Evolutionary conservation across 2,113 vertebrate genomes (phyloP), one percentile per base, ranked within the genome.

Genomic region (Silurus meridionalis): DNA sequence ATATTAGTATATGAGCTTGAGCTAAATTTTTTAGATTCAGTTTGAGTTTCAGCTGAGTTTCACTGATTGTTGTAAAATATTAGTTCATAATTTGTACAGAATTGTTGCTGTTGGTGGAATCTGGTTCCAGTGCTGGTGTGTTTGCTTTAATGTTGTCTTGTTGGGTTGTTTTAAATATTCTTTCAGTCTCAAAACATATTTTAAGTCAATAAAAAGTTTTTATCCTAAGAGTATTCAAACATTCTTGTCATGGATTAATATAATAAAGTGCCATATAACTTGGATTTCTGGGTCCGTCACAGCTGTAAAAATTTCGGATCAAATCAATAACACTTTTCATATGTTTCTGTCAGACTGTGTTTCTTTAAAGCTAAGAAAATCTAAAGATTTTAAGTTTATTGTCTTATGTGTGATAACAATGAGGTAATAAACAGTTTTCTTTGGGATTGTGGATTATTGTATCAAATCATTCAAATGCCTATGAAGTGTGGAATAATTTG

Each of bases 251-350:
- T 66, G 63, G 63, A 10, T n/a, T 66, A n/a, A 66, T 66, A 66
- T 66, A 10, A 66, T n/a, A 25, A 9, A 64, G 1, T 67, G 66
- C 25, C 25, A 37, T 67, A 67, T 11, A 37, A 67, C 25, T 28
- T n/a, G 64, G 1, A 25, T 11, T 67, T 1, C 66, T 14, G 25
- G 28, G n/a, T 28, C 66, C 9, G 28, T 13, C 1, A 67, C 10
- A 67, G 37, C 37, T 37, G 37, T 37, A 37, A 37, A 37, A 37
- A 37, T 37, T 3, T 37, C 37, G 37, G 37, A 37, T 37, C 15
- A 71, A 71, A 71, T 71, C 67, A 46, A 71, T 46, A 71, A 71
- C 15, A 71, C 67, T 71, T 71, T 46, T 46, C 67, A 37, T 37
- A 71, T 46, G 28, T 46, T 71, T 46, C 7, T 71, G 67, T 46